Evolutionary conservation across 2,888 invertebrate genomes (phyloP), one percentile per base, ranked within the genome.

Genomic region (Orgyia antiqua): DNA sequence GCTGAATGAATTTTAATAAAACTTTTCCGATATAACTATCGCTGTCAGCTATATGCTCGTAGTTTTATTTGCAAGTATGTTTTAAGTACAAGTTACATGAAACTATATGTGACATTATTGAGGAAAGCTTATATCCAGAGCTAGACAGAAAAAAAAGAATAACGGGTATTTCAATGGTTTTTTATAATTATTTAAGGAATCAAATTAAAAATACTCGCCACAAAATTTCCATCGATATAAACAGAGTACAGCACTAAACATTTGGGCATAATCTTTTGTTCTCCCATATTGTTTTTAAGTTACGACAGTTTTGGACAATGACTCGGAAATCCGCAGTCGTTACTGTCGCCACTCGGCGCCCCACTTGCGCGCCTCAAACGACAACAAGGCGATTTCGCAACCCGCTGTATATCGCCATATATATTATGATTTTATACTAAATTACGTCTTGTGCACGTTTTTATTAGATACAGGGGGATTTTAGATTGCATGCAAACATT

Each of bases 231-330:
- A 31, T 31, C 30, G 31, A 27, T 21, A 31, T 18, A 10, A 24
- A 3, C 2, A 2, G 11, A 15, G 13, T 33, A 25, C 47, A 37
- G 25, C 44, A 34, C 41, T 39, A 38, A 33, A 39, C 41, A 53
- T 54, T 62, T 44, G n/a, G 56, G 43, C 61, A 56, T 60, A 62
- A 58, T 58, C 58, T 46, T 48, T 45, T 54, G 43, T 49, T 46
- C 45, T 45, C 42, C 68, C 72, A 73, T 76, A 77, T 76, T 78
- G 78, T 76, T 77, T 74, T 71, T 69, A 74, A 76, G 67, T 74
- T 73, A 73, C 67, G 70, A 66, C 72, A 63, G 61, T 61, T 69
- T 71, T 68, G 71, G 64, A 73, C 69, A 75, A 77, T 75, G 72
- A 59, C 50, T 48, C 63, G 68, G 68, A 74, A 69, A 62, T 61